Evolutionary conservation across 2,888 invertebrate species (phyloP), one percentile per base, ranked within the genome.

Genomic region (Euproctis similis): DNA sequence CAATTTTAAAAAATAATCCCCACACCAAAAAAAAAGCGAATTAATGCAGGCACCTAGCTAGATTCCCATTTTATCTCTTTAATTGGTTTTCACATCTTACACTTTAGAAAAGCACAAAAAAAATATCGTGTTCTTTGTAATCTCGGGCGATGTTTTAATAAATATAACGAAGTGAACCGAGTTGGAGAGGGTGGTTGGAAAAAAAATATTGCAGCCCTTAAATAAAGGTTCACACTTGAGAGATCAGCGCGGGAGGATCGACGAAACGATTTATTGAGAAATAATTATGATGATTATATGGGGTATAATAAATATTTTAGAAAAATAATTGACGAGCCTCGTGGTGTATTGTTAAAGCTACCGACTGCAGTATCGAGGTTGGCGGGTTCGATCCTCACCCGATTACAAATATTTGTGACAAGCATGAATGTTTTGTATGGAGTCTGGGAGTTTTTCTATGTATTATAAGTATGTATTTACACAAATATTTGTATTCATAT

Each of bases 61-160:
- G 81, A 81, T 76, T 76, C 70, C 61, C 80, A 81, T 84, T 85
- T 85, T 85, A 85, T 85, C 85, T 85, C 73, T 78, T 84, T 85
- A 85, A 85, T 85, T 85, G 84, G 82, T 85, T 85, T 85, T 85
- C 82, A 84, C 84, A 85, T 85, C 85, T 85, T 77, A 70, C 74
- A 70, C 76, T 82, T 75, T 74, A 82, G n/a, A n/a, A n/a, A n/a
- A n/a, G n/a, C n/a, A n/a, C n/a, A n/a, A n/a, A n/a, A n/a, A 82
- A 82, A 81, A 82, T 82, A 82, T 82, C 81, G 73, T 81, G 78
- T 81, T 80, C 80, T 81, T 78, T 78, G 78, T 82, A 84, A 84
- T 84, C 84, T 82, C 77, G 73, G 80, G 71, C 73, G 82, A 78
- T 84, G 82, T 82, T 84, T 84, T 82, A 84, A 82, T 82, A 82